A percentile compares a stretch with the other conserved stretches of the same genome.
Evolutionary conservation across 53 echinoderm and acorn worm genomes (phyloP).

Genomic region (Glandiceps talaboti): DNA sequence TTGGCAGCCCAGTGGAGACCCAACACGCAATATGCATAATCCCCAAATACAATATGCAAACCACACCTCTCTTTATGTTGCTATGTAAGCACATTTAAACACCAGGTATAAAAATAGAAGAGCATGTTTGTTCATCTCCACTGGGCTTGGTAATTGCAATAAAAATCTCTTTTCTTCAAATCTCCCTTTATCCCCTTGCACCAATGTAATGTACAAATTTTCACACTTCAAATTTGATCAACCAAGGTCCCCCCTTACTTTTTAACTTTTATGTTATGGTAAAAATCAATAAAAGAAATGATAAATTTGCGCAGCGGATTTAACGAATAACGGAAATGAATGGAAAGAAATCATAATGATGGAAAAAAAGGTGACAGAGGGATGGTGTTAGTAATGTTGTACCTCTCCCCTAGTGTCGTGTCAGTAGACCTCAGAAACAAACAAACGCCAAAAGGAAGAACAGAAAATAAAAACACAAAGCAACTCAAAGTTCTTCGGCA

Average conservation of each 20-base stretch:
- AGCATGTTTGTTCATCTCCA: not conserved
- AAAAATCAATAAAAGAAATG: not conserved
- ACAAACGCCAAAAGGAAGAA: not conserved
- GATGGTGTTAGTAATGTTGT: not conserved
- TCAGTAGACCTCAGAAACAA: not conserved
- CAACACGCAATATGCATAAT: not conserved
- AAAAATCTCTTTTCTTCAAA: not conserved
- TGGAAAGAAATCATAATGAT: not conserved
- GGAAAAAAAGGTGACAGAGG: not conserved
- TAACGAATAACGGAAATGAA: not conserved
- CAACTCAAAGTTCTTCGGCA: not conserved
- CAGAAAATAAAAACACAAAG: not conserved
- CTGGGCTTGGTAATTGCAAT: not conserved
- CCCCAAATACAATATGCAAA: not conserved
- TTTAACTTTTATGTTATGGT: not conserved
- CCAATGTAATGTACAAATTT: not conserved
- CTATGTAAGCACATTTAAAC: not conserved
- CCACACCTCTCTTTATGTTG: not conserved
- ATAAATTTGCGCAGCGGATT: not conserved
- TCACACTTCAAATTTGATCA: not conserved
- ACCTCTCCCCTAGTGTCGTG: not conserved
- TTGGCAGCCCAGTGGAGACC: not conserved
- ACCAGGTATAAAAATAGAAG: not conserved
- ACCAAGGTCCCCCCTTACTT: not conserved
- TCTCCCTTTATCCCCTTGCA: not conserved